Percentiles rank a stretch among this genome's conserved stretches.
phyloP scores from a whole-genome alignment of 2,888 invertebrate genomes.

The Thera britannica region DNA sequence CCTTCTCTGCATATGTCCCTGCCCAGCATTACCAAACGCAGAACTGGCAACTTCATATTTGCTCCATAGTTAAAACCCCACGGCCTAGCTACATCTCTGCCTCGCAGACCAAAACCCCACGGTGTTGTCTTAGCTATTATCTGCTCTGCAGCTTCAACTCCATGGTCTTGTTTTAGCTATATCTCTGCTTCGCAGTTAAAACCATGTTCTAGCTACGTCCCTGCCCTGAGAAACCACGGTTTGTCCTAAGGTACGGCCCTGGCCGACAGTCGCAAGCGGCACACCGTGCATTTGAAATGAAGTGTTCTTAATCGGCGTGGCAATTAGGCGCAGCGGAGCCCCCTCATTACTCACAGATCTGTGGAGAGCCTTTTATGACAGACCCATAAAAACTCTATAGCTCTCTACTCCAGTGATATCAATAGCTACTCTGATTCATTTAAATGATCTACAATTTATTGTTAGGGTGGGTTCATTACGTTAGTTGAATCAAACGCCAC shows the following conservation, averaged over 20 bases:
- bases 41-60: background rate
- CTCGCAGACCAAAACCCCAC: too few relatives aligned
- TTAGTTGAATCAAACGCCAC: background rate
- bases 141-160: too few relatives aligned
- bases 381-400: constrained; percentile 17
- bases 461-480: too few relatives aligned
- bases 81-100: background rate
- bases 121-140: too few relatives aligned
- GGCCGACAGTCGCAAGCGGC: constrained; percentile 27
- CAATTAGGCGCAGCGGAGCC: constrained; percentile 50
- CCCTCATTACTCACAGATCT: constrained; percentile 37
- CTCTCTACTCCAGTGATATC: constrained; percentile 5
- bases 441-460: background rate
- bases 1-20: too few relatives aligned
- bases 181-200: background rate
- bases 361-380: constrained; percentile 31
- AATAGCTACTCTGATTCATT: constrained; percentile 6
- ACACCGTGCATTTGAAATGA: constrained; percentile 46
- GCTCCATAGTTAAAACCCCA: background rate
- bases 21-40: too few relatives aligned
- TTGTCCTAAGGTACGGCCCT: background rate
- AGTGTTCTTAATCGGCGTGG: constrained; percentile 52
- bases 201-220: too few relatives aligned
- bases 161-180: background rate
- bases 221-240: too few relatives aligned